Evolutionary conservation across 2,797 vertebrate species (phyloP).

Genomic region (Pantherophis vulpinus): DNA sequence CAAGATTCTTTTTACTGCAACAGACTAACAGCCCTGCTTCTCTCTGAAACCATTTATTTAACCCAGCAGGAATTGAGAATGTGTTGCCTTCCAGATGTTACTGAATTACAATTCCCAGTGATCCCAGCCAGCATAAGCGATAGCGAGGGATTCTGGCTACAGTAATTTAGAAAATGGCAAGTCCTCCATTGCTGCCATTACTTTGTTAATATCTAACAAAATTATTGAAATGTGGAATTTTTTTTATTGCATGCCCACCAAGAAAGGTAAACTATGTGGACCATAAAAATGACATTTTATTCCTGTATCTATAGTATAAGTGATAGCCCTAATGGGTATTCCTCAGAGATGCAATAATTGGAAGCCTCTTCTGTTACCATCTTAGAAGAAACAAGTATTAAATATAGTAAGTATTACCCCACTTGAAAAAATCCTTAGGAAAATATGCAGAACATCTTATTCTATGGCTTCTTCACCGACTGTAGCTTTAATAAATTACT

Average conservation of each 20-base stretch:
- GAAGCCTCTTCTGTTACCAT: neutral
- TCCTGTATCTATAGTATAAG: neutral
- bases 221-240: neutral
- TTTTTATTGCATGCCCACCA: no score
- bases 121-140: neutral
- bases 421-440: neutral
- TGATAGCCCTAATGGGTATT: neutral
- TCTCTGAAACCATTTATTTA: neutral
- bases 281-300: neutral
- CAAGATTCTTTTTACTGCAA: neutral
- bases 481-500: neutral
- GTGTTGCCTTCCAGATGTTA: neutral
- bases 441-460: neutral
- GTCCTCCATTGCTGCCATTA: neutral
- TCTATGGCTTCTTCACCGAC: neutral
- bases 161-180: neutral
- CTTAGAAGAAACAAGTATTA: neutral
- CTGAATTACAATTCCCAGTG: neutral
- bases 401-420: neutral
- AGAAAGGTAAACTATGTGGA: no score
- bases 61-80: neutral
- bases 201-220: neutral
- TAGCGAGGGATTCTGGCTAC: neutral
- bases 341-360: neutral
- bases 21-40: neutral